A percentile compares a stretch with the other conserved stretches of the same genome.
phyloP scores from a whole-genome alignment of 2,888 invertebrate species.

The Falcaria lacertinaria region DNA sequence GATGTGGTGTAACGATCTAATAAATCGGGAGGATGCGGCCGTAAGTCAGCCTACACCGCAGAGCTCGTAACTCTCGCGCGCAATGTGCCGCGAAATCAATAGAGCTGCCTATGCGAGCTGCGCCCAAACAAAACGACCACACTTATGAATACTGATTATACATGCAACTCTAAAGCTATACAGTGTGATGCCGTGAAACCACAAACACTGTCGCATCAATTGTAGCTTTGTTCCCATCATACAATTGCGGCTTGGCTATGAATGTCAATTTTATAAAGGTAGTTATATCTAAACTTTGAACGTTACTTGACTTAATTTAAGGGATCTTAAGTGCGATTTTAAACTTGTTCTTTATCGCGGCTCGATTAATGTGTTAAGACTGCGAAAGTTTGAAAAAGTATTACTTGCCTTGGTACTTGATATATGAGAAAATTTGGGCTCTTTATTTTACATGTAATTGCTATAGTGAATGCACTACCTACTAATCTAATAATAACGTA shows the following conservation, averaged over 20 bases:
- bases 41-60: constrained; percentile 65
- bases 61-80: constrained; percentile 59
- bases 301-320: no score
- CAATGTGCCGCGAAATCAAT: constrained; percentile 78
- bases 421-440: no score
- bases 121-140: constrained; percentile 3
- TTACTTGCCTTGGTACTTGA: no score
- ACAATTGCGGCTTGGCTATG: not conserved
- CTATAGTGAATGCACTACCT: no score
- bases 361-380: no score
- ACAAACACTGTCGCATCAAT: not conserved
- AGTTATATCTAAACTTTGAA: no score
- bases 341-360: no score
- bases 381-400: no score
- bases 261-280: not conserved
- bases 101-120: constrained; percentile 45
- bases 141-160: not conserved
- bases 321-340: no score
- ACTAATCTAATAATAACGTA: no score
- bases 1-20: constrained; percentile 68
- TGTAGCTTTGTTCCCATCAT: not conserved
- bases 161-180: not conserved
- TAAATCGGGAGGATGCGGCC: constrained; percentile 65
- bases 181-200: not conserved
- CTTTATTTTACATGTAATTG: no score